These are phyloP conservation scores for fruit fly (Drosophila melanogaster) DNA, from an alignment of 1,140 invertebrate species.

Conservation along the genomic window DNA sequence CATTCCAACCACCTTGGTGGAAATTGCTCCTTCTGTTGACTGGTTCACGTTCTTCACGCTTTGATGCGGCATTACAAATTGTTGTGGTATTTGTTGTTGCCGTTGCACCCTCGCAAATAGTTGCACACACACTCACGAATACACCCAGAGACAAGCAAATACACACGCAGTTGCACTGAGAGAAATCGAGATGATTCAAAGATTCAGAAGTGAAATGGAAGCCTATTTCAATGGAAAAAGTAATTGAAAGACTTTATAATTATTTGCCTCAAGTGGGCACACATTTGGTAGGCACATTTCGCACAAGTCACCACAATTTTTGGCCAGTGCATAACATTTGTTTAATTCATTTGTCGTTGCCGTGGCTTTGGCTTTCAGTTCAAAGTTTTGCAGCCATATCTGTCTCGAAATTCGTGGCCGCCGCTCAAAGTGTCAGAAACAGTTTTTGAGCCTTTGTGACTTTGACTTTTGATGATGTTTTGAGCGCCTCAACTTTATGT, in stretches of 20 bases:
- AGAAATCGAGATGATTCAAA: not conserved
- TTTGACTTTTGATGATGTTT: conserved; percentile 53
- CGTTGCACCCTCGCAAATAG: conserved; percentile 50
- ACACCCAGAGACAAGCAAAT: not conserved
- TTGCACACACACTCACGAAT: conserved; percentile 20
- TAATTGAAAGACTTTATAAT: too few relatives aligned
- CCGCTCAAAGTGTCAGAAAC: conserved; percentile 53
- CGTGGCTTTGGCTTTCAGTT: conserved; percentile 43
- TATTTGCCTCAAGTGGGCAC: too few relatives aligned
- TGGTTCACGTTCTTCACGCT: conserved; percentile 49
- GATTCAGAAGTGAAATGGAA: not conserved
- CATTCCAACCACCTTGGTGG: conserved; percentile 7
- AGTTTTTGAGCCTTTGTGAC: conserved; percentile 50
- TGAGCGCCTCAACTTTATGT: conserved; percentile 25
- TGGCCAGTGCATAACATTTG: conserved; percentile 22
- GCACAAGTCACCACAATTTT: not conserved
- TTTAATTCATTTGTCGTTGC: conserved; percentile 52
- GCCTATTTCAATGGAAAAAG: not conserved
- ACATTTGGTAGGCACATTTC: too few relatives aligned
- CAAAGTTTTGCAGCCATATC: conserved; percentile 42
- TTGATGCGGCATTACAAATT: conserved; percentile 55
- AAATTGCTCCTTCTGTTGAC: conserved; percentile 41
- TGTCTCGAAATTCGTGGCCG: conserved; percentile 49
- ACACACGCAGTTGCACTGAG: conserved; percentile 3
- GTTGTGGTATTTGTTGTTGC: conserved; percentile 52